phyloP scores from a whole-genome alignment of 2,888 invertebrate genomes.

The Leucozona laternaria region DNA sequence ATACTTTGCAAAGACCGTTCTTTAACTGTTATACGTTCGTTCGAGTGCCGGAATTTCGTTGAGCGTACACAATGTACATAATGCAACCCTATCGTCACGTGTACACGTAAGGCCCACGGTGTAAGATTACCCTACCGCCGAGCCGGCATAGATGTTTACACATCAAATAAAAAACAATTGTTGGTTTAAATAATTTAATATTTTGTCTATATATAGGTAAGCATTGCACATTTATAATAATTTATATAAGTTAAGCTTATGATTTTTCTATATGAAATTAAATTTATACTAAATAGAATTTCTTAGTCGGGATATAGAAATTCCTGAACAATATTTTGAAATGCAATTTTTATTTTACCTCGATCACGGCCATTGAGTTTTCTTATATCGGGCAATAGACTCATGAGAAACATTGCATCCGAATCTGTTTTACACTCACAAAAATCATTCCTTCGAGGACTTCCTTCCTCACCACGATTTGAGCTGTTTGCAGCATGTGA shows the following conservation, averaged over 20 bases:
- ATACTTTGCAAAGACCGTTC: no score
- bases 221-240: constrained; percentile 4
- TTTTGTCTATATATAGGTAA: not conserved
- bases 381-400: constrained; percentile 82
- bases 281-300: not conserved
- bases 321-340: constrained; percentile 82
- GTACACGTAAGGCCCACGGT: no score
- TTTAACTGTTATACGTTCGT: no score
- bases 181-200: not conserved
- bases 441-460: constrained; percentile 76
- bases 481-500: constrained; percentile 34
- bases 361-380: constrained; percentile 82
- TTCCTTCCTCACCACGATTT: constrained; percentile 41
- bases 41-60: no score
- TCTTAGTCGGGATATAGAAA: constrained; percentile 82
- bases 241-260: not conserved
- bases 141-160: no score
- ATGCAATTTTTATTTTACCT: constrained; percentile 83
- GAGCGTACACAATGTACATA: no score
- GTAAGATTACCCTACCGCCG: no score
- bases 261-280: not conserved
- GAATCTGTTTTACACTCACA: constrained; percentile 83
- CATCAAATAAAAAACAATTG: not conserved
- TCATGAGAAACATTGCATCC: constrained; percentile 83
- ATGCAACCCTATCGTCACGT: no score